Percentiles rank a stretch among this genome's conserved stretches.
Conservation (phyloP, 1,140 invertebrate genomes). For the Drosophila micromelanica region DNA sequence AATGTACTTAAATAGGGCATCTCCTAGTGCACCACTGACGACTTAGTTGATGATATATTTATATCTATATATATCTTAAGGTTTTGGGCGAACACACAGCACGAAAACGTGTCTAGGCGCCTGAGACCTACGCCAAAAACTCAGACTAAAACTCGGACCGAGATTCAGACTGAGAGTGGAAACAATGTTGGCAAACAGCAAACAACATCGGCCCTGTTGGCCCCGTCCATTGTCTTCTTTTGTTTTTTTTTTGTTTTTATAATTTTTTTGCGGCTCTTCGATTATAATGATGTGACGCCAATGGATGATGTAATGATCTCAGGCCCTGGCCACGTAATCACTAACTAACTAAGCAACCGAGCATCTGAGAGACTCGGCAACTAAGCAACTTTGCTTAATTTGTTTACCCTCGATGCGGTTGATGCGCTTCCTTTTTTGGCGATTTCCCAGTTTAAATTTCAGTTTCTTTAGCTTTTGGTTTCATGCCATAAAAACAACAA, state of each 20-base stretch:
- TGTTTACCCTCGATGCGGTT: slow-evolving; percentile 43
- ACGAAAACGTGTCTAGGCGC: slow-evolving; percentile 44
- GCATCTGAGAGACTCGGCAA: slow-evolving; percentile 6
- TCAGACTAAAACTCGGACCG: not conserved
- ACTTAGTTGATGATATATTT: not conserved
- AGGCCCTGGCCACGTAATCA: slow-evolving; percentile 61
- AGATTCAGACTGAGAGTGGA: slow-evolving; percentile 5
- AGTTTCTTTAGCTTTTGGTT: slow-evolving; percentile 27
- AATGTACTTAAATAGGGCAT: not conserved
- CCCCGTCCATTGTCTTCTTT: slow-evolving; percentile 29
- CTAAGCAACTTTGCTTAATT: slow-evolving; percentile 49
- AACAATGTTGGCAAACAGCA: slow-evolving; percentile 6
- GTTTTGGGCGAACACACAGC: slow-evolving; percentile 30
- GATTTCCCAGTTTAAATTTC: slow-evolving; percentile 8
- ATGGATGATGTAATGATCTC: slow-evolving; percentile 66
- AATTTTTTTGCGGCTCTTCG: slow-evolving; percentile 72
- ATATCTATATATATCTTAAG: not conserved
- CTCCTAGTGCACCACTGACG: not conserved
- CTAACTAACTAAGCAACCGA: slow-evolving; percentile 25
- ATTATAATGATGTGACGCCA: slow-evolving; percentile 70
- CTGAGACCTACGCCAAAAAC: slow-evolving; percentile 15
- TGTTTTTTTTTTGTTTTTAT: slow-evolving; percentile 59
- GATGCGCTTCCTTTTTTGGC: slow-evolving; percentile 23
- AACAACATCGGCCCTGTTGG: slow-evolving; percentile 23
- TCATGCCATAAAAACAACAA: slow-evolving; percentile 9